Percentiles rank a stretch among this genome's conserved stretches.
These are phyloP conservation scores for Ochropleura leucogaster DNA, from an alignment of 2,888 invertebrate genomes.

Conservation along the genomic window DNA sequence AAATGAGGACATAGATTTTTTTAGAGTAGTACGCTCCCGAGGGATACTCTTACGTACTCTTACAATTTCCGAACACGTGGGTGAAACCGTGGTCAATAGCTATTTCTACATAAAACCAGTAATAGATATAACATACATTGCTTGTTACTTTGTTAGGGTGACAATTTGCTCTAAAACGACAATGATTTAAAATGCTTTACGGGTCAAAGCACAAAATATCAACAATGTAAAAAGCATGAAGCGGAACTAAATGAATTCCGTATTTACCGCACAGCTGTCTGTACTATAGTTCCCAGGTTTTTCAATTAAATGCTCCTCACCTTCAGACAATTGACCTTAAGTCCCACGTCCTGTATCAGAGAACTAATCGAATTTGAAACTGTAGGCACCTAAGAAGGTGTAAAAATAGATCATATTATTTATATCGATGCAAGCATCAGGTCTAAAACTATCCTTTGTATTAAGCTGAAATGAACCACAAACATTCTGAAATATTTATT, in stretches of 20 bases:
- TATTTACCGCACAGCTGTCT: conserved; percentile 19
- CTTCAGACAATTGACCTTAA: conserved; percentile 56
- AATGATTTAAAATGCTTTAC: conserved; percentile 13
- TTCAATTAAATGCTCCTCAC: conserved; percentile 46
- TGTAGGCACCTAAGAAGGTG: not conserved
- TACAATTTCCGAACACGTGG: not conserved
- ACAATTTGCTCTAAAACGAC: not conserved
- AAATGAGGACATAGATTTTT: not conserved
- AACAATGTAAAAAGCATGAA: conserved; percentile 31
- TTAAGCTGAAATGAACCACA: not conserved
- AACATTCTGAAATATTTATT: not conserved
- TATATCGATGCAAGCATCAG: not conserved
- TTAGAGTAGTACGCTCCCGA: not conserved
- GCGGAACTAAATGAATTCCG: conserved; percentile 32
- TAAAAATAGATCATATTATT: not conserved
- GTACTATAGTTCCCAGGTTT: conserved; percentile 35
- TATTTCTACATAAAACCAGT: not conserved
- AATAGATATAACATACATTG: not conserved
- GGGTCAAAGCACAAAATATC: conserved; percentile 15
- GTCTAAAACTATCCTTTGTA: not conserved
- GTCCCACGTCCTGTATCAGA: conserved; percentile 7
- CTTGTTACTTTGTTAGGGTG: not conserved
- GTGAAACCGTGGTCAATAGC: not conserved
- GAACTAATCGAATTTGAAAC: conserved; percentile 45
- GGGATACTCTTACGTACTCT: no score